Base-by-base conservation (phyloP, 1,140 invertebrate genomes). In the Musca vetustissima region DNA sequence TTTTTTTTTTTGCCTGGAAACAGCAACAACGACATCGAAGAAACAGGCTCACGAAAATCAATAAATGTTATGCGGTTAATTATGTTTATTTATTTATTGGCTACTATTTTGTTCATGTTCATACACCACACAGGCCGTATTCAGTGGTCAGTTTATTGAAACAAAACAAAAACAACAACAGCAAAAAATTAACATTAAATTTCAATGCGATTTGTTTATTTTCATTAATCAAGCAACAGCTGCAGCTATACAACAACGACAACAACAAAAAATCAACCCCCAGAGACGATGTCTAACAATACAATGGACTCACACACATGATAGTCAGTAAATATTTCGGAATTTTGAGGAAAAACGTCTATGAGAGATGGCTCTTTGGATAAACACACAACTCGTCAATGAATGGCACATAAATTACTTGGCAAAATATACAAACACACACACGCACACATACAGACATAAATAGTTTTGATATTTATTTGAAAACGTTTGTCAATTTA, bases 401-500 rank as follows among this genome's bases (percentile, higher is more conserved):
- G 49, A 22, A 52, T 52, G 21, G 49, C 21, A 19, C 17, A 22
- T 52, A 52, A 52, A 52, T 52, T 19, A 52, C 17, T 11, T 52
- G 21, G 49, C 49, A 52, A 21, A 52, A 52, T 52, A 52, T 1
- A 52, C 19, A 4, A 52, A 52, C 17, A 52, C 17, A 19, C 15
- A 6, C n/a, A 14, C 11, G 2, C 17, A 25, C 13, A 25, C 14
- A 32, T 9, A 32, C 25, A n/a, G 1, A 32, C 55, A 59, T 59
- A 59, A 15, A 28, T 59, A 6, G 4, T 52, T 61, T 14, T 36
- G 36, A 28, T 61, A 61, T 61, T 61, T 61, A 61, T 61, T 61
- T 61, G 57, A 61, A 59, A 61, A 61, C 57, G 36, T 61, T 61
- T 61, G 57, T 61, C 57, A 61, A 61, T 61, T 61, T 36, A 43